Evolutionary conservation across 2,113 vertebrate genomes (phyloP).

Genomic region (Gasterosteus nipponicus): DNA sequence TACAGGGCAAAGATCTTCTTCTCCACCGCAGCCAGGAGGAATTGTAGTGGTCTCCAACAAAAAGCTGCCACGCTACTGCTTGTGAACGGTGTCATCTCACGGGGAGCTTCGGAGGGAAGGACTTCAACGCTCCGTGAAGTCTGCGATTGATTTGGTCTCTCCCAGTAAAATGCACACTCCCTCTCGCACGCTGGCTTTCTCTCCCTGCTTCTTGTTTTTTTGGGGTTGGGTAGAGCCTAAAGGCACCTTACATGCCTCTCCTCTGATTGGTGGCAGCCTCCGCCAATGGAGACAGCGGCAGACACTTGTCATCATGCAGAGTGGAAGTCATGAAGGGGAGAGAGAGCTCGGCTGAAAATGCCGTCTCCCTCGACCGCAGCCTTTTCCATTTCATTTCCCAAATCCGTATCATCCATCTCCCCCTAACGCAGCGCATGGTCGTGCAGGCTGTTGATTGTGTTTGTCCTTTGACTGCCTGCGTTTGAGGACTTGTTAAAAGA

Average conservation of each 20-base stretch:
- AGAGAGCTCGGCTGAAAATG: slow-evolving; percentile 73
- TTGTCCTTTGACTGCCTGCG: slow-evolving; percentile 66
- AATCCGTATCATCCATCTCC: slow-evolving; percentile 37
- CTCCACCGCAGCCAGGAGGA: slow-evolving; percentile 70
- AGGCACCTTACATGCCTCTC: slow-evolving; percentile 85
- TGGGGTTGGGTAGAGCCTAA: slow-evolving; percentile 85
- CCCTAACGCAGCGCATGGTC: slow-evolving; percentile 7
- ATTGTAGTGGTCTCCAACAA: slow-evolving; percentile 73
- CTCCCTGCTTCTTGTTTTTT: slow-evolving; percentile 71
- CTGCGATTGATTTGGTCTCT: slow-evolving; percentile 53
- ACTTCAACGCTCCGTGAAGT: slow-evolving; percentile 65
- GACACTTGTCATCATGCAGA: slow-evolving; percentile 84
- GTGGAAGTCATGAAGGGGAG: slow-evolving; percentile 80
- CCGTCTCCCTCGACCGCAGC: slow-evolving; percentile 47
- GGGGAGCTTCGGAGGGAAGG: slow-evolving; percentile 54
- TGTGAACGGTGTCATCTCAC: slow-evolving; percentile 66
- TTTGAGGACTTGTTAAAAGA: slow-evolving; percentile 73
- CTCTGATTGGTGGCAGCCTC: slow-evolving; percentile 81
- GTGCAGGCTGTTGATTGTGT: slow-evolving; percentile 39
- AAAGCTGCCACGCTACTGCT: slow-evolving; percentile 72
- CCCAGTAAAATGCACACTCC: slow-evolving; percentile 51
- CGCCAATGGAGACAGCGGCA: slow-evolving; percentile 79
- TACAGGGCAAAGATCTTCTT: slow-evolving; percentile 64
- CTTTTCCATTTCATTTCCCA: slow-evolving; percentile 41
- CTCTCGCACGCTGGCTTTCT: slow-evolving; percentile 50